Conservation (phyloP, 2,113 vertebrate genomes). For the Eonycteris spelaea region DNA sequence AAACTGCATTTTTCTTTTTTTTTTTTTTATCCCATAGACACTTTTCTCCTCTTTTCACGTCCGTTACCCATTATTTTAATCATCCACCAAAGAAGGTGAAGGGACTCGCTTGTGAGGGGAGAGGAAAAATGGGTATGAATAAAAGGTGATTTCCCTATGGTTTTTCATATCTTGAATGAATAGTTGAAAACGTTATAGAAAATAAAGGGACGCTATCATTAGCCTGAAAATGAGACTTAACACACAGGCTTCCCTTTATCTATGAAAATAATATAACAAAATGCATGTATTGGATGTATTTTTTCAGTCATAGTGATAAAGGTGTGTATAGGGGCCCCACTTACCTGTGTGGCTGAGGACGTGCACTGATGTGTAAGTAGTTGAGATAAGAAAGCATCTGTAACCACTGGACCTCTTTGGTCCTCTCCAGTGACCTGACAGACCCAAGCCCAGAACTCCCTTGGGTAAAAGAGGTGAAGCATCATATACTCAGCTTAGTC, state of each 20-base stretch:
- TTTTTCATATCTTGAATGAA: constrained; percentile 25
- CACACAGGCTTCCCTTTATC: neutral
- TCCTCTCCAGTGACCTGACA: neutral
- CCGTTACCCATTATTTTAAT: constrained; percentile 12
- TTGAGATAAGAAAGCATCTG: neutral
- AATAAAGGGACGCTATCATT: neutral
- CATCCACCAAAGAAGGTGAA: neutral
- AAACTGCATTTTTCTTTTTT: neutral
- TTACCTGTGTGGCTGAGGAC: neutral
- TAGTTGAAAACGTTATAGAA: constrained; percentile 1
- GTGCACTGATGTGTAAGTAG: neutral
- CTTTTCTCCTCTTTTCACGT: neutral
- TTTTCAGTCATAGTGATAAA: neutral
- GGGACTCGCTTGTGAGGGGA: neutral
- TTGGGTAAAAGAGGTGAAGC: neutral
- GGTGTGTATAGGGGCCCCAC: neutral
- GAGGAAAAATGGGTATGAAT: neutral
- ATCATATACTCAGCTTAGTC: neutral
- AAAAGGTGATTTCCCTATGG: constrained; percentile 12
- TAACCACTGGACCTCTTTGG: neutral
- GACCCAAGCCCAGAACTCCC: neutral
- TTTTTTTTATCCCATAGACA: neutral
- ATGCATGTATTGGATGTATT: neutral
- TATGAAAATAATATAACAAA: neutral
- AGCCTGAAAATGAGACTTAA: neutral